Base-by-base conservation (phyloP, 2,888 invertebrate genomes). In the Rhorus exstirpatorius region DNA sequence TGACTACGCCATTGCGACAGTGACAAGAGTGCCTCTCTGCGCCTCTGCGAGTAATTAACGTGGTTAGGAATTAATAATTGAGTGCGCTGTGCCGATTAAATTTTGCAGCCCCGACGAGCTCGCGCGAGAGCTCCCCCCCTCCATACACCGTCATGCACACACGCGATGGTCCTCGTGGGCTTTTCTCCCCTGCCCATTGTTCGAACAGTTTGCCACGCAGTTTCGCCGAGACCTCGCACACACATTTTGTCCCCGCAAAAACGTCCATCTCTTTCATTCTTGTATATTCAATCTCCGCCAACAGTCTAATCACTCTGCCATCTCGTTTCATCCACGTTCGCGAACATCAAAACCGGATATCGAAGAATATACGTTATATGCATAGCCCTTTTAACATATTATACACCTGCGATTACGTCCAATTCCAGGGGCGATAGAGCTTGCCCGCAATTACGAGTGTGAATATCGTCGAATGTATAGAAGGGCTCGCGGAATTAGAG, bases 21-120 rank as follows among this genome's bases (percentile, higher is more conserved):
- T 89, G 90, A 92, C 92, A 90, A 89, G 84, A 86, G 84, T 81
- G 86, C 87, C 87, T 55, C 46, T 46, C 46, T 87, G 87, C 90
- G 89, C 90, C 89, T 77, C 71, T 89, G 89, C 88, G 87, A 89
- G 92, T 90, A 91, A 92, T 92, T 92, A 92, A 91, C 90, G 91
- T 87, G 91, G 90, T 91, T 90, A 90, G 88, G 88, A 87, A 90
- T 92, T 92, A 92, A 92, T 92, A 91, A 92, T 92, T 91, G 89
- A 92, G 89, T 86, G 87, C 87, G 88, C 88, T 87, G 89, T 89
- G 90, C 90, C 92, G 92, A 92, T 92, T 91, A 92, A 91, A 92
- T 92, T 92, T 90, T 88, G 87, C 90, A 89, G 87, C 87, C 87
- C 74, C 87, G 86, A 87, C 87, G 84, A 79, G 61, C 51, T 46